Conservation (phyloP, 2,888 invertebrate genomes). For the Mantis religiosa region DNA sequence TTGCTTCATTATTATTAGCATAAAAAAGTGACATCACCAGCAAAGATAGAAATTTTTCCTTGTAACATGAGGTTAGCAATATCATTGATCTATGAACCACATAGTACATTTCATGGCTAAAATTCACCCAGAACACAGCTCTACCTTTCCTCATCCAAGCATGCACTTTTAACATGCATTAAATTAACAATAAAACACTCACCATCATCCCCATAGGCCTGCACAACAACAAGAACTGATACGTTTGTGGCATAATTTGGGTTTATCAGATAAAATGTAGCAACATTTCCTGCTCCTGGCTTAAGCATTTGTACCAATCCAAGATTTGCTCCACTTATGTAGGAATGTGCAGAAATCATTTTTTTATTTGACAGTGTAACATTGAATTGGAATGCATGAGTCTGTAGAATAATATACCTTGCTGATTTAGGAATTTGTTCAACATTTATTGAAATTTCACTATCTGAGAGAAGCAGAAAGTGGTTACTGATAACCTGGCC, state of each 20-base stretch:
- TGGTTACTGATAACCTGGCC: constrained; percentile 35
- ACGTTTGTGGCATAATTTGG: constrained; percentile 39
- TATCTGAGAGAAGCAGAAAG: constrained; percentile 35
- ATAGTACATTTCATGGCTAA: no score
- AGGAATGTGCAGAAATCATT: constrained; percentile 38
- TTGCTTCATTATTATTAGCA: no score
- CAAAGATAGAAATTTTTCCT: no score
- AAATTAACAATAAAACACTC: constrained; percentile 36
- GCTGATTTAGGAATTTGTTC: constrained; percentile 46
- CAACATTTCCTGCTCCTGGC: constrained; percentile 32
- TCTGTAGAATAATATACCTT: constrained; percentile 60
- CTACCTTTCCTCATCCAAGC: no score
- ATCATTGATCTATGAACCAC: no score
- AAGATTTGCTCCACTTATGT: constrained; percentile 56
- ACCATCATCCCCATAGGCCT: constrained; percentile 52
- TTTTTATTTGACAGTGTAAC: constrained; percentile 53
- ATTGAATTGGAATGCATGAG: constrained; percentile 56
- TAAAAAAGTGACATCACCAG: no score
- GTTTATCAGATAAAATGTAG: constrained; percentile 48
- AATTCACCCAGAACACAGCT: no score
- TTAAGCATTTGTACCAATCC: constrained; percentile 49
- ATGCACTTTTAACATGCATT: neutral
- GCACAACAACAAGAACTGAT: constrained; percentile 48
- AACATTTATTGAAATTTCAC: constrained; percentile 44
- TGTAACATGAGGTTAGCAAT: no score